Conservation (phyloP, 1,140 invertebrate genomes). For the Zaprionus capensis region DNA sequence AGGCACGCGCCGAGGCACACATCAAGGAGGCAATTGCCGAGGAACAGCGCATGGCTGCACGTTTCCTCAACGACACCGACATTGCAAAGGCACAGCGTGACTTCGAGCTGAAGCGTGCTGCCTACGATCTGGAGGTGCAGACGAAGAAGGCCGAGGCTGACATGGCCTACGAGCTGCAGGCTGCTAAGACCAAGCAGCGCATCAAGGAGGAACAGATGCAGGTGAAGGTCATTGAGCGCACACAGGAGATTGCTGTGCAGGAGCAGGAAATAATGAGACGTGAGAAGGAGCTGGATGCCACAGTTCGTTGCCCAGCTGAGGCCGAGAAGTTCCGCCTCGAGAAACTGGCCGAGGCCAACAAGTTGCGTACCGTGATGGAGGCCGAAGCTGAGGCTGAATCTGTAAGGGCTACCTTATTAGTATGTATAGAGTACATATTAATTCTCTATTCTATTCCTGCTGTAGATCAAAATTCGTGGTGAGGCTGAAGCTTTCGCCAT, state of each 20-base stretch:
- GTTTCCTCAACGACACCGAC: conserved; percentile 96
- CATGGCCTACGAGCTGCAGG: conserved; percentile 96
- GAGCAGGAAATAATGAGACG: conserved; percentile 94
- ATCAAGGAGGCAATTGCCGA: conserved; percentile 98
- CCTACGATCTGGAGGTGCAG: conserved; percentile 98
- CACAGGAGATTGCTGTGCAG: conserved; percentile 95
- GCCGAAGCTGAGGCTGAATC: conserved; percentile 98
- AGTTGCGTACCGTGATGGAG: conserved; percentile 93
- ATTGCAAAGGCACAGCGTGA: conserved; percentile 98
- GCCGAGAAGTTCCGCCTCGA: conserved; percentile 97
- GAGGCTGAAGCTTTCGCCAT: conserved; percentile 98
- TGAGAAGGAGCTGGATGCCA: conserved; percentile 95
- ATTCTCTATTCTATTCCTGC: neutral
- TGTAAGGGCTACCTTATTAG: conserved; percentile 22
- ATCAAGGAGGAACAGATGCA: conserved; percentile 99
- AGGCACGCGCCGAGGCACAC: conserved; percentile 93
- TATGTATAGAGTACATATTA: neutral
- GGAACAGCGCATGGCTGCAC: conserved; percentile 96
- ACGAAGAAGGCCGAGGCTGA: conserved; percentile 97
- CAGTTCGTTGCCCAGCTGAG: conserved; percentile 95
- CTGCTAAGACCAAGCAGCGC: conserved; percentile 97
- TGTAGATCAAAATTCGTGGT: conserved; percentile 86
- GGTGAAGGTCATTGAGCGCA: conserved; percentile 96
- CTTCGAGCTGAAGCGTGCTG: conserved; percentile 98
- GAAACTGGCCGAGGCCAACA: conserved; percentile 96